A percentile compares a stretch with the other conserved stretches of the same genome.
These are phyloP conservation scores for Machaerirhynchus nigripectus DNA, from an alignment of 2,113 vertebrate genomes.

Conservation along the genomic window DNA sequence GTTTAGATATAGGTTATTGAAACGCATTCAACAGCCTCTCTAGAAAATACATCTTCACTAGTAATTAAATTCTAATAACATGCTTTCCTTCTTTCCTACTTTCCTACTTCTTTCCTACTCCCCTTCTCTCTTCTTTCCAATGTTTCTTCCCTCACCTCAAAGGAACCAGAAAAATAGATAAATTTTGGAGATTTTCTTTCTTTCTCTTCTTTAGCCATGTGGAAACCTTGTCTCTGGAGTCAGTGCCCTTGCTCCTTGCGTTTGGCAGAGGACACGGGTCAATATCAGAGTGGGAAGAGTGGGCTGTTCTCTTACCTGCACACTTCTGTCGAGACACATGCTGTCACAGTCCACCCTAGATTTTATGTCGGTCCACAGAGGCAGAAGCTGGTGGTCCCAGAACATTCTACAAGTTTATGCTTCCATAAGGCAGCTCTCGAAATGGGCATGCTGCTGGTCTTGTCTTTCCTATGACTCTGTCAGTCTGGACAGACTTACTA, in stretches of 20 bases:
- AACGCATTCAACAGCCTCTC: not conserved
- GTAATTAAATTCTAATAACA: not conserved
- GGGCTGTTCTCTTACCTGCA: not conserved
- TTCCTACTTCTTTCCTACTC: not conserved
- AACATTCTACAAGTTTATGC: not conserved
- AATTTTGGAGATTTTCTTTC: not conserved
- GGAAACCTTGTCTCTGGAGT: not conserved
- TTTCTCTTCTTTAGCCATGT: not conserved
- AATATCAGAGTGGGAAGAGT: not conserved
- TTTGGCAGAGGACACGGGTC: not conserved
- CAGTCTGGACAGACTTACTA: not conserved
- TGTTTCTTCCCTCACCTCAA: not conserved
- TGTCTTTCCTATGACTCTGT: not conserved
- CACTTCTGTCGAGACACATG: rapidly evolving
- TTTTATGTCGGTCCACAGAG: not conserved
- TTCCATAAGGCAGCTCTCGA: not conserved
- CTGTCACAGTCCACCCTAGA: not conserved
- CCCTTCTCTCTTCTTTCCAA: not conserved
- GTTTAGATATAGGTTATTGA: not conserved
- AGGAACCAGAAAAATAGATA: not conserved
- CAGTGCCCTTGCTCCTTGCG: not conserved
- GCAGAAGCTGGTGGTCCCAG: not conserved
- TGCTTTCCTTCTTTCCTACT: not conserved
- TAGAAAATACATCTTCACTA: not conserved
- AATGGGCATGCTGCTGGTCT: not conserved